Evolutionary conservation across 2,797 vertebrate species (phyloP).

Genomic region (Ptychadena robeensis): DNA sequence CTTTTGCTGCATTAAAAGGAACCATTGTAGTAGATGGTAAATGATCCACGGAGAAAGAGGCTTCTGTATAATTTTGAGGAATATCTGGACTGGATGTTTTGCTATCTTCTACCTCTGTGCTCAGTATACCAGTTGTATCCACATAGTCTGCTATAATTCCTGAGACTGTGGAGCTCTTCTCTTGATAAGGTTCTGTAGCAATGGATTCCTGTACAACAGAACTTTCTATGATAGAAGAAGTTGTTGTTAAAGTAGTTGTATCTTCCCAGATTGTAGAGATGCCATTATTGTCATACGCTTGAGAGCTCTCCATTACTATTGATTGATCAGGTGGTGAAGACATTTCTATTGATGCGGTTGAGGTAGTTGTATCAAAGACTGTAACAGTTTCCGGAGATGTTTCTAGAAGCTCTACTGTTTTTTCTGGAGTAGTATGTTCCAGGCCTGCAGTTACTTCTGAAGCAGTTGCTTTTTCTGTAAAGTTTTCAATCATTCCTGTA

Average conservation of each 20-base stretch:
- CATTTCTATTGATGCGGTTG: background rate
- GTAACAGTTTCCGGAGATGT: background rate
- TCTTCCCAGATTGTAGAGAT: background rate
- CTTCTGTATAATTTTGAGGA: slow-evolving; percentile 67
- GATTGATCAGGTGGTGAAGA: background rate
- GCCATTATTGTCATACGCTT: background rate
- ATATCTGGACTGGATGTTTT: slow-evolving; percentile 41
- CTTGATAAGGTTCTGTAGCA: slow-evolving; percentile 60
- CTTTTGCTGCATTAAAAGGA: slow-evolving; percentile 74
- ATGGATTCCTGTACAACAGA: slow-evolving; percentile 52
- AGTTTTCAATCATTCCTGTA: background rate
- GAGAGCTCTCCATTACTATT: background rate
- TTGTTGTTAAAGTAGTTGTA: background rate
- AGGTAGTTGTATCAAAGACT: background rate
- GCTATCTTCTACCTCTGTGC: background rate
- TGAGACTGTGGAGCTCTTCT: slow-evolving; percentile 30
- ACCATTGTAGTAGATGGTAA: slow-evolving; percentile 83
- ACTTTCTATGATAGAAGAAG: background rate
- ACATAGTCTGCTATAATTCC: slow-evolving; percentile 66
- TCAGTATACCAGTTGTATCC: slow-evolving; percentile 51
- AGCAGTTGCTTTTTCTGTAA: background rate
- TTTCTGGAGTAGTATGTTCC: background rate
- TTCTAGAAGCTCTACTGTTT: background rate
- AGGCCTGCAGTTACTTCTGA: background rate
- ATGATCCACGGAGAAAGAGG: slow-evolving; percentile 72